Conservation (phyloP, 35 echinoderm and acorn worm genomes). For the Holothuria glaberrima region DNA sequence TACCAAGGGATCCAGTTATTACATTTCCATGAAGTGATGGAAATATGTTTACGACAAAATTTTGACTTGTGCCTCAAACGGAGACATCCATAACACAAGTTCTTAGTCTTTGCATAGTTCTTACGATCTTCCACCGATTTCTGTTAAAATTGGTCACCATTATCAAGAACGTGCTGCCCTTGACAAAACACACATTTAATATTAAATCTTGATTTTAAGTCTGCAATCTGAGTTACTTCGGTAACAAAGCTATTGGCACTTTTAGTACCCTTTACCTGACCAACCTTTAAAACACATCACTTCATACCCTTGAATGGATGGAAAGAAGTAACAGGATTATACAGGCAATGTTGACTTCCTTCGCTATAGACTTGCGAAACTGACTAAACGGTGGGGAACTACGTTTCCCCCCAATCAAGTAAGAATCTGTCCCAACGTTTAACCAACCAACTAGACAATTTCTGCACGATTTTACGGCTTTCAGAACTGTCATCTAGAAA, state of each 20-base stretch:
- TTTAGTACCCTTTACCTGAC: not conserved
- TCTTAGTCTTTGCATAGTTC: not conserved
- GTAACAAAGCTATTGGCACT: not conserved
- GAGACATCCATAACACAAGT: not conserved
- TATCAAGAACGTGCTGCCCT: not conserved
- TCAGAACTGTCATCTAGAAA: not conserved
- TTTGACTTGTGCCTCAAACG: not conserved
- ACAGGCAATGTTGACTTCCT: not conserved
- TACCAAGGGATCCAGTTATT: too few relatives aligned
- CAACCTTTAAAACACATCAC: not conserved
- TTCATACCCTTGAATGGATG: not conserved
- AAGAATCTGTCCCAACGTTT: not conserved
- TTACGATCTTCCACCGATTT: constrained; percentile 16
- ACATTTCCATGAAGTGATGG: constrained; percentile 8
- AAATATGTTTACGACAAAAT: not conserved
- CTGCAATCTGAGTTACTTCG: not conserved
- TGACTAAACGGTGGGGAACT: not conserved
- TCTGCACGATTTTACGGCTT: not conserved
- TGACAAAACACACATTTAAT: not conserved
- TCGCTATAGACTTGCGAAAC: not conserved
- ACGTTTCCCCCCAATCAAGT: not conserved
- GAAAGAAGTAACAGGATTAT: constrained; percentile 2
- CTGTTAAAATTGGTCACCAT: not conserved
- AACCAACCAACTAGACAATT: not conserved
- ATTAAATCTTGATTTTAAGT: not conserved